Base-by-base conservation (phyloP, 2,888 invertebrate genomes). In the Eupithecia centaureata region DNA sequence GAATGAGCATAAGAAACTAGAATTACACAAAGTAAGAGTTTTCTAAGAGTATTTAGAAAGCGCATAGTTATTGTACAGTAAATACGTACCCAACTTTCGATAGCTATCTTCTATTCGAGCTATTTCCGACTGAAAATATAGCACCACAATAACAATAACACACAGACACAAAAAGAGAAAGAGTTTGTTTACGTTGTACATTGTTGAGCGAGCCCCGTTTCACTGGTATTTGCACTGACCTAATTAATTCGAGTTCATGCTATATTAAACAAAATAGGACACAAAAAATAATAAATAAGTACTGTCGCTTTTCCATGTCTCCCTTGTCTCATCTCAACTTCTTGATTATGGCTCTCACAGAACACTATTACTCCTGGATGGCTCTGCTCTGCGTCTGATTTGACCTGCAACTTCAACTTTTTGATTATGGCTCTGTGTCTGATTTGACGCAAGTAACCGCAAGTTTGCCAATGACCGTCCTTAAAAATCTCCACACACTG, bases 51-150 rank as follows among this genome's bases (percentile, higher is more conserved):
- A 27, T 54, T 63, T 18, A 63, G 54, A 18, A 22, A 58, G 22
- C n/a, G 22, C 15, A n/a, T 63, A 57, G 8, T 25, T 22, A 35
- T 27, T 13, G 35, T 7, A 64, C 25, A 27, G 32, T 51, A 18
- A 58, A 61, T 67, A 77, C 85, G 79, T 74, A 93, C 93, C 93
- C 75, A 91, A 74, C 79, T 86, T 90, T 70, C 85, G 85, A 82
- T 89, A 90, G 74, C 77, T 84, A 64, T 91, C 89, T 71, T 93
- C 93, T 75, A 93, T 78, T 73, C 90, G 87, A 56, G 88, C 83
- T 69, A 93, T 88, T 88, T 93, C 91, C 61, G 90, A 84, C 83
- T 92, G 92, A 82, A 93, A 93, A 89, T 93, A 92, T 69, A 93
- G 80, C 72, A 92, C 86, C 76, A 90, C 84, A 74, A 90, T 80